These are phyloP conservation scores for Vicugna pacos DNA, from an alignment of 2,113 vertebrate species.

Conservation along the genomic window DNA sequence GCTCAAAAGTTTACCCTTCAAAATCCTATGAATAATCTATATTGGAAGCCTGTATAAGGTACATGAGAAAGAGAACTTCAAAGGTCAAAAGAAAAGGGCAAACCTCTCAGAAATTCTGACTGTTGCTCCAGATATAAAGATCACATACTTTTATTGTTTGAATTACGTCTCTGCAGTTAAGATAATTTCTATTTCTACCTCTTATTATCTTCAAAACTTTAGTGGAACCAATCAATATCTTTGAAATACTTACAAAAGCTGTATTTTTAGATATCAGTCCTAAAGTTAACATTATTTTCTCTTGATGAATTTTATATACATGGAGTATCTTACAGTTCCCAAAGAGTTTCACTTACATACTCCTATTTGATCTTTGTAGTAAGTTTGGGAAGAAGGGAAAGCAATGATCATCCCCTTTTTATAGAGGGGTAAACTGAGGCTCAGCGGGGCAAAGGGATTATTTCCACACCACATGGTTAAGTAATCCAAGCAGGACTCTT, in stretches of 20 bases:
- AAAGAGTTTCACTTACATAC: not conserved
- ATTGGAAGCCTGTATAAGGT: not conserved
- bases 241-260: conserved; percentile 1
- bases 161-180: not conserved
- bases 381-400: not conserved
- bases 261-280: not conserved
- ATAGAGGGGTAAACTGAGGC: not conserved
- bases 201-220: not conserved
- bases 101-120: not conserved
- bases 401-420: not conserved
- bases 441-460: not conserved
- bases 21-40: not conserved
- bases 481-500: not conserved
- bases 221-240: not conserved
- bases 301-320: not conserved
- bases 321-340: not conserved
- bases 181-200: not conserved
- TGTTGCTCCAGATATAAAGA: not conserved
- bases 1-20: not conserved
- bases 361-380: not conserved
- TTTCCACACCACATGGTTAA: not conserved
- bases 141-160: not conserved
- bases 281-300: conserved; percentile 15
- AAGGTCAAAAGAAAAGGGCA: not conserved
- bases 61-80: not conserved